Percentiles rank a stretch among this genome's conserved stretches.
Evolutionary conservation across 2,797 vertebrate species (phyloP).

Genomic region (Aulostomus chinensis): DNA sequence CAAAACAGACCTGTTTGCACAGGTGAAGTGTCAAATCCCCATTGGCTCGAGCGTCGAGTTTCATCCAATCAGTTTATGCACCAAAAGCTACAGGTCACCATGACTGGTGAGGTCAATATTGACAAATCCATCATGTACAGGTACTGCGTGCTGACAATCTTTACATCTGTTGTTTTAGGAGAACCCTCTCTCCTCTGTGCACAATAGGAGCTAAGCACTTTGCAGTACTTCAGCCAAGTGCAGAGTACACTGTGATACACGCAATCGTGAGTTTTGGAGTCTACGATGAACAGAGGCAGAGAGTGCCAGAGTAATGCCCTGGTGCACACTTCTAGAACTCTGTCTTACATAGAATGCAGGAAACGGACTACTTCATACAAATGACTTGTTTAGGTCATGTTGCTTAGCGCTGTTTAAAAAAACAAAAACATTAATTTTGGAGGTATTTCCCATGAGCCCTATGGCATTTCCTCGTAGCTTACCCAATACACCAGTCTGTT

Average conservation of each 20-base stretch:
- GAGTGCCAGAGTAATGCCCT: too few species aligned
- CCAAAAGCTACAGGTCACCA: constrained; percentile 27
- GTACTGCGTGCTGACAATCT: not conserved
- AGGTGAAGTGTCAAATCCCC: constrained; percentile 45
- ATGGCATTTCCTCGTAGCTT: constrained; percentile 72
- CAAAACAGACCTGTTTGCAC: constrained; percentile 46
- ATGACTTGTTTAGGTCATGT: constrained; percentile 42
- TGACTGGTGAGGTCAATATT: constrained; percentile 41
- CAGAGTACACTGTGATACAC: too few species aligned
- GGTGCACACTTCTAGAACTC: too few species aligned
- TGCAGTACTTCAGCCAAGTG: too few species aligned
- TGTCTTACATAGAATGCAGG: too few species aligned
- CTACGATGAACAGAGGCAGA: too few species aligned
- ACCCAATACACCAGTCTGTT: constrained; percentile 44
- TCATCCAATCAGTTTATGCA: constrained; percentile 37
- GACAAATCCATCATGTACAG: constrained; percentile 25
- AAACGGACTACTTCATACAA: too few species aligned
- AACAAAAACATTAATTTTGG: constrained; percentile 38
- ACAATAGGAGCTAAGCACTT: too few species aligned
- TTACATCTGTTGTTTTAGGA: too few species aligned
- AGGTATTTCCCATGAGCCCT: constrained; percentile 53
- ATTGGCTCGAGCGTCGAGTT: constrained; percentile 45
- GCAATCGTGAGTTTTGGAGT: too few species aligned
- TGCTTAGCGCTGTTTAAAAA: constrained; percentile 24
- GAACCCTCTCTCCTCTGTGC: too few species aligned